Evolutionary conservation across 2,113 vertebrate genomes (phyloP).

Genomic region (Trematomus loennbergii): DNA sequence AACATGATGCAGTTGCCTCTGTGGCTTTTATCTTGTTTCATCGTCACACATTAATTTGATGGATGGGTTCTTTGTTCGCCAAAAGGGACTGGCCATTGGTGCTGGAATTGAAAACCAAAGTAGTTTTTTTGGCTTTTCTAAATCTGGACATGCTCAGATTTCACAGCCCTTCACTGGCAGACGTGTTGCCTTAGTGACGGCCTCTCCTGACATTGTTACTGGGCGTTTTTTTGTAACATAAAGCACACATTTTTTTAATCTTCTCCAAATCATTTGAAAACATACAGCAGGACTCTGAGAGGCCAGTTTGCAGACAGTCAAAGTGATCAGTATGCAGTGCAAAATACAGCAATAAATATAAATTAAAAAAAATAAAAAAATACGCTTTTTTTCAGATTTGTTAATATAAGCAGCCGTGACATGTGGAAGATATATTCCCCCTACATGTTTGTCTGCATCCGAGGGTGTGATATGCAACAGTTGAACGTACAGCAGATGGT

Average conservation of each 20-base stretch:
- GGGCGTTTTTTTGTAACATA: neutral
- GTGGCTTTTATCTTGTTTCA: constrained; percentile 28
- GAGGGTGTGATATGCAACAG: constrained; percentile 55
- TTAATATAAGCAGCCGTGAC: constrained; percentile 9
- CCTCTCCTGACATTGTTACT: constrained; percentile 2
- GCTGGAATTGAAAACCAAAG: constrained; percentile 20
- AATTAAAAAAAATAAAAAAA: no score
- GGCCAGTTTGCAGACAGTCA: constrained; percentile 22
- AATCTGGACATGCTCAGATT: constrained; percentile 37
- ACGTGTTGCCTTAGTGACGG: constrained; percentile 50
- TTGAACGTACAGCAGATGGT: constrained; percentile 73
- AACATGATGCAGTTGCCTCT: constrained; percentile 23
- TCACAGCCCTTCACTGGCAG: constrained; percentile 14
- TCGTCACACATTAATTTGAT: constrained; percentile 26
- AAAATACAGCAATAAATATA: constrained; percentile 37
- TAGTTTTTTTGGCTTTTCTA: neutral
- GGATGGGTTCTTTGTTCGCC: constrained; percentile 17
- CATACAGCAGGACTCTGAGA: constrained; percentile 1
- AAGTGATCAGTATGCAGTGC: constrained; percentile 32
- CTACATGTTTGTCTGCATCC: constrained; percentile 46
- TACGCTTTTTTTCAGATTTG: neutral
- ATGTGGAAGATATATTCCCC: constrained; percentile 10
- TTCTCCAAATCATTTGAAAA: constrained; percentile 16
- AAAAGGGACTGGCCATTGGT: neutral
- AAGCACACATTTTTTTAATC: neutral